These are phyloP conservation scores for Lophura nycthemera DNA, from an alignment of 2,113 vertebrate species.

Conservation along the genomic window DNA sequence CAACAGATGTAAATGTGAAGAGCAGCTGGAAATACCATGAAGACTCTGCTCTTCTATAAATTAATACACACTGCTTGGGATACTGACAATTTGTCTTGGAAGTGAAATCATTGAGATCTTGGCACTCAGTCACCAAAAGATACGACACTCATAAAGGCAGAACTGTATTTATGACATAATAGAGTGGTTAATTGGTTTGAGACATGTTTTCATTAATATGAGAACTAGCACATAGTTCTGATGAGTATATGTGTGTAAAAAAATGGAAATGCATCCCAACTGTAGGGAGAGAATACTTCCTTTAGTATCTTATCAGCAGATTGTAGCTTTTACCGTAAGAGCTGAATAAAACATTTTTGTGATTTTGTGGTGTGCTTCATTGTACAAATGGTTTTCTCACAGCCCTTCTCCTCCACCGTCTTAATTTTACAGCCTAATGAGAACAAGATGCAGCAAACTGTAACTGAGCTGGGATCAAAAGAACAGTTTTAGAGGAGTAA, in stretches of 20 bases:
- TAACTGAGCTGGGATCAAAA: background rate
- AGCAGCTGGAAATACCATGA: slow-evolving; percentile 59
- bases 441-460: slow-evolving; percentile 33
- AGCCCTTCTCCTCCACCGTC: background rate
- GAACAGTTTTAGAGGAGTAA: background rate
- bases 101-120: slow-evolving; percentile 37
- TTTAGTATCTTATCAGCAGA: slow-evolving; percentile 29
- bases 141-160: background rate
- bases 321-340: background rate
- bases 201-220: slow-evolving; percentile 7
- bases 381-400: slow-evolving; percentile 23
- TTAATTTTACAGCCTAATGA: slow-evolving; percentile 27
- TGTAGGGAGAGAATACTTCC: background rate
- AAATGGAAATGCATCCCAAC: background rate
- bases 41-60: slow-evolving; percentile 40
- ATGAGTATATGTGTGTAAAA: background rate
- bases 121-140: slow-evolving; percentile 4
- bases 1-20: slow-evolving; percentile 51
- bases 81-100: slow-evolving; percentile 34
- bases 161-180: background rate
- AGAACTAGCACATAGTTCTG: slow-evolving; percentile 10
- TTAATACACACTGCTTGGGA: background rate
- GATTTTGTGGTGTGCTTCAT: background rate
- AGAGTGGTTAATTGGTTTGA: background rate
- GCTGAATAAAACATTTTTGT: background rate